Evolutionary conservation across 1,140 invertebrate genomes (phyloP).

Genomic region (Rhynchophorus ferrugineus): DNA sequence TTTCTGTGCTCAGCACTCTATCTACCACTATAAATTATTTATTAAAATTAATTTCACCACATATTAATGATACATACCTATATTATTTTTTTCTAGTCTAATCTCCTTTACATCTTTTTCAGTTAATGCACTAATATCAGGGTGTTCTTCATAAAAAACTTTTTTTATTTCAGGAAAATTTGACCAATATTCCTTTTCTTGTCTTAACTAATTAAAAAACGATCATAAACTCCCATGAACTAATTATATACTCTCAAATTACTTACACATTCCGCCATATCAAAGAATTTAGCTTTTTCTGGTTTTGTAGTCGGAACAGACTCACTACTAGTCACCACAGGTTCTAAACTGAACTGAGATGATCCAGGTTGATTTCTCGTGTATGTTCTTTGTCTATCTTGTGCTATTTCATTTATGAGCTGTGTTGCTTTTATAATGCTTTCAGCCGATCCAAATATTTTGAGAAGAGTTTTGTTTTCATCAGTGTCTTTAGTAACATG

Average conservation of each 20-base stretch:
- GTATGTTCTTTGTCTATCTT: constrained; percentile 11
- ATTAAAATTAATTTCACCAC: too few species aligned
- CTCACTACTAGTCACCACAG: too few species aligned
- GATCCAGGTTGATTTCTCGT: background rate
- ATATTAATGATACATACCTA: too few species aligned
- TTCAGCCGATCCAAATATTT: constrained; percentile 46
- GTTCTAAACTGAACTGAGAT: too few species aligned
- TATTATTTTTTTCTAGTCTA: constrained; percentile 61
- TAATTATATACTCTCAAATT: background rate
- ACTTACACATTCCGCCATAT: constrained; percentile 24
- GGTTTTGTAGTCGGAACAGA: background rate
- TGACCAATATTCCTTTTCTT: constrained; percentile 51
- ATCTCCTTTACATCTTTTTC: constrained; percentile 54
- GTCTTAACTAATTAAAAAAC: constrained; percentile 44
- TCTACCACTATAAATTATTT: too few species aligned
- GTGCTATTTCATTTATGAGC: constrained; percentile 39
- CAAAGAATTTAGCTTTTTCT: constrained; percentile 14
- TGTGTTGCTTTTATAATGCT: constrained; percentile 47
- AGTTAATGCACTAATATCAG: constrained; percentile 57
- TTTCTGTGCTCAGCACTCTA: constrained; percentile 42
- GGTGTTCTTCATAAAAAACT: constrained; percentile 78
- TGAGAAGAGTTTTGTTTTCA: constrained; percentile 42
- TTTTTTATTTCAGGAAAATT: constrained; percentile 63
- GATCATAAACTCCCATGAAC: constrained; percentile 1
- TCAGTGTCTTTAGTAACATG: constrained; percentile 39